Base-by-base conservation (phyloP, 1,140 invertebrate species). In the Watersipora subatra region DNA sequence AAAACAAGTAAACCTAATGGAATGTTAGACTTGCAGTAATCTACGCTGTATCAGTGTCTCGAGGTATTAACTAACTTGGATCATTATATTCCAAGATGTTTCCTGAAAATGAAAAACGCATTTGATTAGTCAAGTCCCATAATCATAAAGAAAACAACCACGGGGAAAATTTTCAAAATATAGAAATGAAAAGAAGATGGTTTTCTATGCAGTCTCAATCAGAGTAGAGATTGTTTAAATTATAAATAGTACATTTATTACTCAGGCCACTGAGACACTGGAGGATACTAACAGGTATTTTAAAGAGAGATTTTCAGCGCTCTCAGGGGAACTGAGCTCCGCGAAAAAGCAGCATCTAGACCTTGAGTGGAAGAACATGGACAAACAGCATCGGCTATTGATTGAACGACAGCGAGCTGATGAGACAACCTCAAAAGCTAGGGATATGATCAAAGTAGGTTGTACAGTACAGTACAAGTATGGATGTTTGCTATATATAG, bases 381-480 rank as follows among this genome's bases (percentile, higher is more conserved):
- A 67, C 27, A 72, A 78, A 62, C 69, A 67, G 56, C 68, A 67
- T 27, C 63, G 68, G 55, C 63, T 76, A 12, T 70, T 73, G 34
- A 56, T 63, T 17, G 75, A 77, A 66, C 71, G 68, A 66, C 66
- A 67, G 17, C 71, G 67, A 59, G 73, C 73, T 2, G 69, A 76
- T 20, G 69, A 71, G 56, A 72, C 73, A 25, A 72, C 75, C 12
- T 71, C 74, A 34, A 71, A 73, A 57, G 76, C 76, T 1, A 72
- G 68, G 59, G 70, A 75, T 57, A 78, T 78, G 75, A 74, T 78
- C 1, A 69, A 71, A 71, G 76, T 75, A 65, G n/a, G 63, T 64
- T 12, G 30, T 62, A 28, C 19, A 19, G 15, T 56, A 17, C 22
- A 65, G n/a, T 24, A 24, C 22, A 27, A 26, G n/a, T 26, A 25